Conservation (phyloP, 2,797 vertebrate species). For the Chloroceryle amazona region DNA sequence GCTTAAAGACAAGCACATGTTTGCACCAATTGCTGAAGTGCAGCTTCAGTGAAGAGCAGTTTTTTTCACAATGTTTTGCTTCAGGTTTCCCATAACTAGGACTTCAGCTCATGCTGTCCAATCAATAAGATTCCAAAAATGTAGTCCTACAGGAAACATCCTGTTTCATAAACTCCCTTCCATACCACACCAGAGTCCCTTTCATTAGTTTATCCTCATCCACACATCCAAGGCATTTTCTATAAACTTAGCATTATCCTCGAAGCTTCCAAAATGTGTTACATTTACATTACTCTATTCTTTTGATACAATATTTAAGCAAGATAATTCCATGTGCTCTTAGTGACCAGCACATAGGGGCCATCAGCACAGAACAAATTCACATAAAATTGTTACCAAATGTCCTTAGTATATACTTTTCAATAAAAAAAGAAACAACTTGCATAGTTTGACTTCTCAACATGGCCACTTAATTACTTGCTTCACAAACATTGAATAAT, state of each 20-base stretch:
- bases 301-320: background rate
- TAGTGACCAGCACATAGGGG: background rate
- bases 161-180: background rate
- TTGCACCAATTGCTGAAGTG: background rate
- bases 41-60: background rate
- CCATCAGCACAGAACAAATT: conserved; percentile 54
- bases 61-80: background rate
- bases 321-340: background rate
- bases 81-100: background rate
- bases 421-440: conserved; percentile 25
- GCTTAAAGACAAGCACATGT: background rate
- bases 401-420: conserved; percentile 42
- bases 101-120: background rate
- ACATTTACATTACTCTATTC: background rate
- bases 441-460: conserved; percentile 11
- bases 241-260: background rate
- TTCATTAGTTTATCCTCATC: background rate
- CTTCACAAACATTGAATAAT: conserved; percentile 42
- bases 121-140: background rate
- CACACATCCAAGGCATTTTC: background rate
- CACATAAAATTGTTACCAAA: conserved; percentile 55
- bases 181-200: background rate
- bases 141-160: background rate
- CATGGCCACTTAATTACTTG: conserved; percentile 42
- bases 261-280: background rate